Percentiles rank a stretch among this genome's conserved stretches.
These are phyloP conservation scores for Brachionus calyciflorus DNA, from an alignment of 1,140 invertebrate species.

Conservation along the genomic window DNA sequence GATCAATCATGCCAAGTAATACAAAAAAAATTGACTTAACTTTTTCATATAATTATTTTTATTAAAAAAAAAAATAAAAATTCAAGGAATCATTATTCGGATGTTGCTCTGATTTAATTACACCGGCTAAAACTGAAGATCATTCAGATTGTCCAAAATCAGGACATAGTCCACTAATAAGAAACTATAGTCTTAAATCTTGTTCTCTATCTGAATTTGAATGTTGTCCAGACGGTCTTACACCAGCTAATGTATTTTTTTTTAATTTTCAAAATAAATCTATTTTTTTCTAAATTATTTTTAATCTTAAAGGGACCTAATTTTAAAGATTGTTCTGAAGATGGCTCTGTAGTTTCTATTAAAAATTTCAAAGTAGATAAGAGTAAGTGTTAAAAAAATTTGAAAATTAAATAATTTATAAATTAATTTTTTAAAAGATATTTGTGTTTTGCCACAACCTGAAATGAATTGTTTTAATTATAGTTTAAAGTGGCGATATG, in stretches of 20 bases:
- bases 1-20: constrained; percentile 30
- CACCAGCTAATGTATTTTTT: constrained; percentile 50
- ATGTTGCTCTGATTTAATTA: constrained; percentile 85
- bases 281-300: not conserved
- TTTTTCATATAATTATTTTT: constrained; percentile 60
- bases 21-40: not conserved
- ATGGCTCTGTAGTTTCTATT: not conserved
- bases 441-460: constrained; percentile 73
- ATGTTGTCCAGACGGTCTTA: constrained; percentile 55
- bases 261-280: not conserved
- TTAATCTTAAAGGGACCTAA: constrained; percentile 45
- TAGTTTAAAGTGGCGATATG: constrained; percentile 51
- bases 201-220: constrained; percentile 49
- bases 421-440: constrained; percentile 52
- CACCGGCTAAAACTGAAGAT: constrained; percentile 73
- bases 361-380: not conserved
- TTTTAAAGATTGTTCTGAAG: constrained; percentile 51
- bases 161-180: constrained; percentile 59
- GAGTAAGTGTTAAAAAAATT: not conserved
- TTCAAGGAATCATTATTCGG: constrained; percentile 83
- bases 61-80: too few relatives aligned
- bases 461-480: constrained; percentile 69
- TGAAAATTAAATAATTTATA: not conserved
- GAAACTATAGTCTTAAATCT: constrained; percentile 51
- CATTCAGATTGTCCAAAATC: constrained; percentile 70